Conservation (phyloP, 2,888 invertebrate species). For the Netelia fuscicornis region DNA sequence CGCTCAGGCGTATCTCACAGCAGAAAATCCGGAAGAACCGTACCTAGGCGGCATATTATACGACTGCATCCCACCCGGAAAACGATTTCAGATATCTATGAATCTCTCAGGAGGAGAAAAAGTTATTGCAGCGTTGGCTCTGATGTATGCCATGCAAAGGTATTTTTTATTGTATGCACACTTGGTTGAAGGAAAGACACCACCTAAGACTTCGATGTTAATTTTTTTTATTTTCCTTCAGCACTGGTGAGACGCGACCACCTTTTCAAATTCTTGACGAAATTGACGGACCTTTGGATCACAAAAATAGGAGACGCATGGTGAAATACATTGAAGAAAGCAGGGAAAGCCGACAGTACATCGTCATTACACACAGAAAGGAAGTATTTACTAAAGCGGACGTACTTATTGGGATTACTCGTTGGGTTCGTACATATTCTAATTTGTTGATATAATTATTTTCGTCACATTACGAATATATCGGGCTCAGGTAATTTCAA, state of each 20-base stretch:
- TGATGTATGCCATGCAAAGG: slow-evolving; percentile 98
- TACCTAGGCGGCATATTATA: slow-evolving; percentile 98
- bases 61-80: slow-evolving; percentile 98
- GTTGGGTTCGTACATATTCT: slow-evolving; percentile 19
- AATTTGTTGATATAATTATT: neutral
- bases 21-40: slow-evolving; percentile 99
- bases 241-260: slow-evolving; percentile 94
- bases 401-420: slow-evolving; percentile 34
- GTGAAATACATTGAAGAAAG: slow-evolving; percentile 8
- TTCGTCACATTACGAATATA: neutral
- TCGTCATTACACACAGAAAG: slow-evolving; percentile 40
- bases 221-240: slow-evolving; percentile 39
- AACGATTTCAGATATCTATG: slow-evolving; percentile 98
- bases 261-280: slow-evolving; percentile 99
- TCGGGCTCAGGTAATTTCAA: too few species aligned
- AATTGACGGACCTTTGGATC: slow-evolving; percentile 98
- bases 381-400: slow-evolving; percentile 12
- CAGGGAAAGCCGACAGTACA: slow-evolving; percentile 33
- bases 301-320: slow-evolving; percentile 18
- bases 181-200: neutral
- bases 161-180: slow-evolving; percentile 75
- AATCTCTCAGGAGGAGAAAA: slow-evolving; percentile 99
- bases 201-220: neutral
- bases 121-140: slow-evolving; percentile 97
- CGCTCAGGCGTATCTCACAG: slow-evolving; percentile 95